A percentile compares a stretch with the other conserved stretches of the same genome.
Evolutionary conservation across 2,113 vertebrate genomes (phyloP).

Genomic region (Megalops atlanticus): DNA sequence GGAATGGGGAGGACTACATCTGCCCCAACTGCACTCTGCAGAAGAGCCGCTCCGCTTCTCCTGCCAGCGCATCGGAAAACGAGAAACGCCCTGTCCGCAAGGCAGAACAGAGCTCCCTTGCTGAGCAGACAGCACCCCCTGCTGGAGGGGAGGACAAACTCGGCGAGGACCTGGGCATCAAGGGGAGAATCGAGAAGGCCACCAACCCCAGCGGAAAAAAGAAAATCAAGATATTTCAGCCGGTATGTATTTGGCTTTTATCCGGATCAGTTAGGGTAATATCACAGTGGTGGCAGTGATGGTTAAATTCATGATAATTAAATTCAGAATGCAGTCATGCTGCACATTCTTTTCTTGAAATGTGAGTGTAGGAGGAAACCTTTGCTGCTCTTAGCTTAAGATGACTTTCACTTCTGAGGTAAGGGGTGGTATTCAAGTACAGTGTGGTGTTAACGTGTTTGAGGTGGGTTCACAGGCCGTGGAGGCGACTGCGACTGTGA

Average conservation of each 20-base stretch:
- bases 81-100: slow-evolving; percentile 54
- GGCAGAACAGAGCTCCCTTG: slow-evolving; percentile 26
- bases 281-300: neutral
- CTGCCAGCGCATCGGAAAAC: slow-evolving; percentile 57
- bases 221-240: slow-evolving; percentile 99
- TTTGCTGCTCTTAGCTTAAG: too few species aligned
- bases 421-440: neutral
- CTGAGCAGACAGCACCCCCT: slow-evolving; percentile 38
- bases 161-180: slow-evolving; percentile 88
- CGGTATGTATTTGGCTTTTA: slow-evolving; percentile 74
- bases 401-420: too few species aligned
- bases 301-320: too few species aligned
- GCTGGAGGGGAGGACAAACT: slow-evolving; percentile 70
- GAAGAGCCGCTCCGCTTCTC: slow-evolving; percentile 73
- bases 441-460: neutral
- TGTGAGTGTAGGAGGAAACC: too few species aligned
- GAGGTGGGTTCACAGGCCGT: slow-evolving; percentile 29
- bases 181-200: slow-evolving; percentile 97
- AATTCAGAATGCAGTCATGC: too few species aligned
- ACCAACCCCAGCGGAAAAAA: slow-evolving; percentile 95
- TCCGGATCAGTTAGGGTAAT: neutral
- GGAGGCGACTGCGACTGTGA: slow-evolving; percentile 54
- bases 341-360: too few species aligned
- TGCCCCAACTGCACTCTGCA: slow-evolving; percentile 93
- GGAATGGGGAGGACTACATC: slow-evolving; percentile 95